Conservation (phyloP, 1,140 invertebrate species). For the Physella acuta region DNA sequence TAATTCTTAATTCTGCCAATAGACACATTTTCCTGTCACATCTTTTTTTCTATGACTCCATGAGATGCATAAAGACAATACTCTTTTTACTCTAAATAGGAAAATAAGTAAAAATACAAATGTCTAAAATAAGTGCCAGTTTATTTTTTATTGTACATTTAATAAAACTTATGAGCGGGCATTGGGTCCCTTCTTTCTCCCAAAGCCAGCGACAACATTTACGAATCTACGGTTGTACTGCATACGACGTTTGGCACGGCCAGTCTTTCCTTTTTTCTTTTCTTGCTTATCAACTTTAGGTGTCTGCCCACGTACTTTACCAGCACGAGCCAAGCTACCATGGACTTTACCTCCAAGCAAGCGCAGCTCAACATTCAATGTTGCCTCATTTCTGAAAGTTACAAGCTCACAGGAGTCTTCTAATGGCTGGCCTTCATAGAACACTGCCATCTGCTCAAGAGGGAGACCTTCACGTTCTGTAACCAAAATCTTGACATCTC, state of each 20-base stretch:
- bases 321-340: constrained; percentile 98
- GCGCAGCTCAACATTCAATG: constrained; percentile 52
- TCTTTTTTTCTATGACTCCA: no score
- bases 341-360: constrained; percentile 83
- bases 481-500: constrained; percentile 52
- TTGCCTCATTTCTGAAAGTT: constrained; percentile 46
- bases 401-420: constrained; percentile 66
- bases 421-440: constrained; percentile 74
- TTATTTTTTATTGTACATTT: no score
- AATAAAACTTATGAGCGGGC: constrained; percentile 76
- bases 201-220: constrained; percentile 87
- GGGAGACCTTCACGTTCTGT: constrained; percentile 64
- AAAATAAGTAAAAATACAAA: no score
- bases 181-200: constrained; percentile 96
- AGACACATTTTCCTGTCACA: no score
- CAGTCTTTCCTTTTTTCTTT: constrained; percentile 99
- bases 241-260: constrained; percentile 94
- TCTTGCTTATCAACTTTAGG: constrained; percentile 99
- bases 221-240: constrained; percentile 99
- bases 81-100: no score
- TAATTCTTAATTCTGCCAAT: no score
- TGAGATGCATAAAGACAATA: no score
- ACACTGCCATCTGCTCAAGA: constrained; percentile 70
- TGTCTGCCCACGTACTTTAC: constrained; percentile 99
- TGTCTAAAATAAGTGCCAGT: no score